Percentiles rank a stretch among this genome's conserved stretches.
These are phyloP conservation scores for Orthonevra nobilis DNA, from an alignment of 2,888 invertebrate genomes.

Conservation along the genomic window DNA sequence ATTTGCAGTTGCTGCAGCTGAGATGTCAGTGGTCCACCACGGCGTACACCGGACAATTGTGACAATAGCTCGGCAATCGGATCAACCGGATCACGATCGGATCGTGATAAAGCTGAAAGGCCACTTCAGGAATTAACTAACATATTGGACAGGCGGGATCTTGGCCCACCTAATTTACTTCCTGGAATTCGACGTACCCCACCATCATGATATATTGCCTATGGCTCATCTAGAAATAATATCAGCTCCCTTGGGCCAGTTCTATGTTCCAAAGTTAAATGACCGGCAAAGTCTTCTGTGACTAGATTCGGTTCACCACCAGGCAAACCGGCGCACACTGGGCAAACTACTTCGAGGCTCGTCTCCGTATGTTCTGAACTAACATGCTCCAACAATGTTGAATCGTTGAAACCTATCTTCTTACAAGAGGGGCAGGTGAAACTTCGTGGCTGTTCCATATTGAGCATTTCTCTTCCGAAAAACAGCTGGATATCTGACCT, in stretches of 20 bases:
- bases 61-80: conserved; percentile 97
- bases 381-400: conserved; percentile 94
- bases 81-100: conserved; percentile 94
- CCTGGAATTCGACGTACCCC: conserved; percentile 89
- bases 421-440: conserved; percentile 99
- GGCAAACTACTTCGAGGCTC: conserved; percentile 97
- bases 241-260: conserved; percentile 94
- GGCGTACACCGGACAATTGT: conserved; percentile 95
- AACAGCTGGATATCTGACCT: conserved; percentile 97
- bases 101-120: conserved; percentile 91
- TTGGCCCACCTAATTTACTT: conserved; percentile 87
- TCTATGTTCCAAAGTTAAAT: conserved; percentile 96
- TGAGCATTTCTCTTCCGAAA: conserved; percentile 96
- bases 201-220: conserved; percentile 87
- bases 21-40: conserved; percentile 84
- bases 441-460: conserved; percentile 95
- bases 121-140: conserved; percentile 95
- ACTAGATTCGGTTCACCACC: conserved; percentile 98
- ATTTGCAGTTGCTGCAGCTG: conserved; percentile 96
- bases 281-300: conserved; percentile 98
- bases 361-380: conserved; percentile 95
- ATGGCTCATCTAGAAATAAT: conserved; percentile 95
- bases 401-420: conserved; percentile 96
- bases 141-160: conserved; percentile 95
- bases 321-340: conserved; percentile 97